Evolutionary conservation across 2,888 invertebrate species (phyloP), one percentile per base, ranked within the genome.

Genomic region (Calliopum simillimum): DNA sequence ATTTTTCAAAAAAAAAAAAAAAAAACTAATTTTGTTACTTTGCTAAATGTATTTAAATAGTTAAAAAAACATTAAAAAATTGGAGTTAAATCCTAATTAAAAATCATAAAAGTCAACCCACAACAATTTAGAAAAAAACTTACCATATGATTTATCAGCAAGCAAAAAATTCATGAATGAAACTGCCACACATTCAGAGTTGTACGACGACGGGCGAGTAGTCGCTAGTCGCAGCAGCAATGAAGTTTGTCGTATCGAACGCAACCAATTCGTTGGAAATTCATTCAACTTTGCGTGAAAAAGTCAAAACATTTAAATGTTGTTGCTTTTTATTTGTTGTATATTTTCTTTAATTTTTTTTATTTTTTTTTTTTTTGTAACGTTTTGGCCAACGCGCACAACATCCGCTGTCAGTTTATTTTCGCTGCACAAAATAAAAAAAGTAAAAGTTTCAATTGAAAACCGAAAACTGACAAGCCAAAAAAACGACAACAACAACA

Each of bases 381-480:
- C 61, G n/a, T 67, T 67, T 66, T 41, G 49, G 67, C 67, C 67
- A 67, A 67, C 49, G 67, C 58, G 58, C 67, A 49, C 47, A 25
- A 67, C 58, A 67, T 59, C 58, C 67, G 67, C 19, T 16, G 46
- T 19, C 21, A 19, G 14, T 61, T 21, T 21, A 14, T 47, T 21
- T 41, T 43, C 47, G 16, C 49, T 49, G 62, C 62, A 33, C 53
- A 53, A n/a, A 6, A 19, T 12, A 23, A 13, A 21, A 56, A 3
- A 1, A 21, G 14, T 13, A 56, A 4, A 59, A 59, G 25, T n/a
- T 21, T 21, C 19, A 53, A 53, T 12, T 14, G 23, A 53, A 53
- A 53, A 19, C n/a, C n/a, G 16, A 41, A 59, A 59, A 56, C 43
- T 16, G 21, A 44, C 19, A 44, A 25, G 8, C n/a, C 51, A 23